Percentiles rank a stretch among this genome's conserved stretches.
phyloP scores from a whole-genome alignment of 2,113 vertebrate genomes.

The Aptenodytes forsteri region DNA sequence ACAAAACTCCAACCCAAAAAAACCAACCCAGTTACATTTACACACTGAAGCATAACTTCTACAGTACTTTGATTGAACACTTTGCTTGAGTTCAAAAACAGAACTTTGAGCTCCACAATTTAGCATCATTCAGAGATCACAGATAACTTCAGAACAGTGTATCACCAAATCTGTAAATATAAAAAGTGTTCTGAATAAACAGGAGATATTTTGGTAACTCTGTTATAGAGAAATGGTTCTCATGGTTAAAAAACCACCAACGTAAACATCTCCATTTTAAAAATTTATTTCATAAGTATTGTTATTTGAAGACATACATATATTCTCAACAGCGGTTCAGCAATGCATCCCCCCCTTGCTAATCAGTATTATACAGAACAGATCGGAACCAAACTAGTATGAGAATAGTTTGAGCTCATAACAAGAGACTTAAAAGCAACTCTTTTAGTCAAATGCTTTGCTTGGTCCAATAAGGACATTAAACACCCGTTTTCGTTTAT shows the following conservation, averaged over 20 bases:
- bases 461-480: not conserved
- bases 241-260: not conserved
- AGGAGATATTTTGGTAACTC: not conserved
- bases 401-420: not conserved
- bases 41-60: not conserved
- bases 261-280: not conserved
- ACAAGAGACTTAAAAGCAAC: not conserved
- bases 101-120: not conserved
- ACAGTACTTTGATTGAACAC: not conserved
- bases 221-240: not conserved
- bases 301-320: too few relatives aligned
- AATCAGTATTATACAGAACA: not conserved
- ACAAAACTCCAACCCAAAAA: not conserved
- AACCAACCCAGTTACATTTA: not conserved
- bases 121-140: not conserved
- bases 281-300: not conserved
- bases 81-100: not conserved
- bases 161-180: not conserved
- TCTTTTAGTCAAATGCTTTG: not conserved
- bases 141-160: not conserved
- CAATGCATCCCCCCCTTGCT: not conserved
- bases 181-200: not conserved
- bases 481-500: not conserved
- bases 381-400: not conserved
- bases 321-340: not conserved